A percentile compares a stretch with the other conserved stretches of the same genome.
Conservation (phyloP, 1,140 invertebrate species). For the Atta colombica region DNA sequence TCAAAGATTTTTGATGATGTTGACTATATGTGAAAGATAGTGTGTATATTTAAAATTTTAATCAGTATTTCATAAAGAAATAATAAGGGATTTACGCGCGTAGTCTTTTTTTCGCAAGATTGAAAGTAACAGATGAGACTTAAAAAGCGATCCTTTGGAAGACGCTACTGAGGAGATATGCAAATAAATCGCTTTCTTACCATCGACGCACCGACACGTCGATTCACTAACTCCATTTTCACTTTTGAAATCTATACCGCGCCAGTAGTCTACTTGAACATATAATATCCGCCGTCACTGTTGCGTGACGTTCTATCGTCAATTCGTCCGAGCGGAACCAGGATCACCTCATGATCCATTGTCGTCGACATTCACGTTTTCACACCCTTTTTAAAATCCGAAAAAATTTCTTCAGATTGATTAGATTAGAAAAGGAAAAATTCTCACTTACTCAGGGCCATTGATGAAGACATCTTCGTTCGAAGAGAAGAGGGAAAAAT, state of each 20-base stretch:
- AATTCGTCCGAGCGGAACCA: not conserved
- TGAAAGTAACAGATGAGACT: not conserved
- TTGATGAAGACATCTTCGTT: constrained; percentile 63
- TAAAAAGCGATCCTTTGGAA: constrained; percentile 34
- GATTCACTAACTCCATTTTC: constrained; percentile 22
- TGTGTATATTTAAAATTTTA: too few species aligned
- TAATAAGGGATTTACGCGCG: too few species aligned
- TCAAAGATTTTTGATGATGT: too few species aligned
- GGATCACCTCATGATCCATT: not conserved
- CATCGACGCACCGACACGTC: not conserved
- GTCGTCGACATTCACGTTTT: not conserved
- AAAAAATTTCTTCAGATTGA: not conserved
- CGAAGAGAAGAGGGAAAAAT: constrained; percentile 9
- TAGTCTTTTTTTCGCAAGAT: not conserved
- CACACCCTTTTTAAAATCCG: not conserved
- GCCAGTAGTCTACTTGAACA: not conserved
- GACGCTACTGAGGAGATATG: not conserved
- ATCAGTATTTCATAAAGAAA: too few species aligned
- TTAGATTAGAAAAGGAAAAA: not conserved
- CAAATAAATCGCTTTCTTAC: constrained; percentile 51
- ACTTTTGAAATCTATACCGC: constrained; percentile 47
- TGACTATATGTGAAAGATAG: too few species aligned
- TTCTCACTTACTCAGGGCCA: constrained; percentile 66
- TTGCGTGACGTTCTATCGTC: not conserved
- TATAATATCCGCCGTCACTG: constrained; percentile 15